Evolutionary conservation across 23 tunicate genomes (phyloP).

Genomic region (Botrylloides violaceus): DNA sequence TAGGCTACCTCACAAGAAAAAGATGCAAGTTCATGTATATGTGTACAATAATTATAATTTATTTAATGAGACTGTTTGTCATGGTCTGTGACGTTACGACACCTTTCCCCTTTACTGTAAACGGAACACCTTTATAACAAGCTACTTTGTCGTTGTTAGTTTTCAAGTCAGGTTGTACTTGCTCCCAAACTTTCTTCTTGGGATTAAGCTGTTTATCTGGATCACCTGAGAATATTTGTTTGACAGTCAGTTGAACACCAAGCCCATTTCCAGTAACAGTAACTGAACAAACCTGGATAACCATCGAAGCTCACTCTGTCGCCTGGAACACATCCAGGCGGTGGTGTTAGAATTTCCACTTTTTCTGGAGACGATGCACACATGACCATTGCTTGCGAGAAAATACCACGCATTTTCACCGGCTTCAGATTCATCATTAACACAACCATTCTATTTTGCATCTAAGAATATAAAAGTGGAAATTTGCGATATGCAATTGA

Average conservation of each 20-base stretch:
- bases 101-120: slow-evolving; percentile 79
- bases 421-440: slow-evolving; percentile 90
- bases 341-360: slow-evolving; percentile 83
- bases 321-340: slow-evolving; percentile 79
- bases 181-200: slow-evolving; percentile 87
- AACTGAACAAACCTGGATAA: slow-evolving; percentile 34
- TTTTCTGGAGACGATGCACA: slow-evolving; percentile 66
- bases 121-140: slow-evolving; percentile 80
- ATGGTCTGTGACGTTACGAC: slow-evolving; percentile 58
- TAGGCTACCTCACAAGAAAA: too few species aligned
- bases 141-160: slow-evolving; percentile 73
- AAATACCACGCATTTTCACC: slow-evolving; percentile 80
- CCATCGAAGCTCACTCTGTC: slow-evolving; percentile 69
- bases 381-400: slow-evolving; percentile 98
- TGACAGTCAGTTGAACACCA: neutral
- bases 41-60: too few species aligned
- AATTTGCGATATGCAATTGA: too few species aligned
- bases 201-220: slow-evolving; percentile 84
- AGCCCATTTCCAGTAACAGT: too few species aligned
- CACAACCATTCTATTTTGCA: slow-evolving; percentile 85
- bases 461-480: slow-evolving; percentile 25
- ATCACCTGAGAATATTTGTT: slow-evolving; percentile 22
- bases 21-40: too few species aligned
- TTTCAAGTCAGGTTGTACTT: slow-evolving; percentile 66
- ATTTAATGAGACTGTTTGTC: slow-evolving; percentile 56